A percentile compares a stretch with the other conserved stretches of the same genome.
phyloP scores from a whole-genome alignment of 1,140 invertebrate species.

The Catajapyx aquilonaris region DNA sequence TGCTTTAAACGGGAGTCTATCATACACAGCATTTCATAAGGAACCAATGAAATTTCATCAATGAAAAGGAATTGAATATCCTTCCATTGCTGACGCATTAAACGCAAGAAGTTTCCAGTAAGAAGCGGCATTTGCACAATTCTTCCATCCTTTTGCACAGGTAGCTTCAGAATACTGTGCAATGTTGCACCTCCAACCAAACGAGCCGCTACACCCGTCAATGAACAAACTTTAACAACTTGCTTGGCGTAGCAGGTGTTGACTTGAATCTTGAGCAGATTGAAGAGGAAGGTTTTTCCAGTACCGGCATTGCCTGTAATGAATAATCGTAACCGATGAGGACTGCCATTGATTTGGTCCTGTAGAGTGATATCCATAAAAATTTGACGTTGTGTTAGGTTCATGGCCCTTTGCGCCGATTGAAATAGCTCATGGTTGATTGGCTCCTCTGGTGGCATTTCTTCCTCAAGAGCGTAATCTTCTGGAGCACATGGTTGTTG shows the following conservation, averaged over 20 bases:
- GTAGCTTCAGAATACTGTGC: conserved; percentile 16
- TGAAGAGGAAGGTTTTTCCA: conserved; percentile 18
- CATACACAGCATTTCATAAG: conserved; percentile 19
- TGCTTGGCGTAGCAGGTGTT: conserved; percentile 16
- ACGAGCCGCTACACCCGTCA: conserved; percentile 17
- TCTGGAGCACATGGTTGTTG: conserved; percentile 7
- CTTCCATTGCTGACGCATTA: conserved; percentile 17
- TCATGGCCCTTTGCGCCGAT: conserved; percentile 7
- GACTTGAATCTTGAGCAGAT: conserved; percentile 15
- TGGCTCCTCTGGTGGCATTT: conserved; percentile 6
- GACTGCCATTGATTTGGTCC: conserved; percentile 10
- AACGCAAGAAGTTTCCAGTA: conserved; percentile 17
- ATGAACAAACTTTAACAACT: conserved; percentile 16
- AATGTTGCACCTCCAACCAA: conserved; percentile 15
- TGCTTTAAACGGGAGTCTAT: conserved; percentile 18
- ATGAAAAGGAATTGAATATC: conserved; percentile 20
- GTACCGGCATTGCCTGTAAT: conserved; percentile 15
- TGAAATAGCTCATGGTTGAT: conserved; percentile 11
- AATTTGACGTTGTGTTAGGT: conserved; percentile 9
- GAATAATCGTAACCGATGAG: conserved; percentile 9
- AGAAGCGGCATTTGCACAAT: conserved; percentile 15
- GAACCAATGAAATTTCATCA: conserved; percentile 24
- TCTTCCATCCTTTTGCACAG: conserved; percentile 17
- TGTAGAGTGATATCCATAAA: conserved; percentile 12
- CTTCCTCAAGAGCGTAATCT: conserved; percentile 9